Evolutionary conservation across 2,113 vertebrate species (phyloP), one percentile per base, ranked within the genome.

Genomic region (Hemiprocne comata): DNA sequence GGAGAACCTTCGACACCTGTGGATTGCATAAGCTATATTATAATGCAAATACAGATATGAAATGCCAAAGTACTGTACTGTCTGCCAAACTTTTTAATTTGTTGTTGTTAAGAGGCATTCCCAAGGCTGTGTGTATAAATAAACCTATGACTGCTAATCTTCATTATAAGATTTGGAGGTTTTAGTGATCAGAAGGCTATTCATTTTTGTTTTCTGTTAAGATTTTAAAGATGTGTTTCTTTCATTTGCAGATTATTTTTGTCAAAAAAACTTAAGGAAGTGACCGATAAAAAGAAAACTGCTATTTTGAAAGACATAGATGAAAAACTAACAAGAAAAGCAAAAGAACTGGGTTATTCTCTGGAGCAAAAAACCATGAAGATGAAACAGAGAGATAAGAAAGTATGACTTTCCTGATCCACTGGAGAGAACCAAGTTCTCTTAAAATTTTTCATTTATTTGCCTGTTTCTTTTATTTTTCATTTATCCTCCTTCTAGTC

Each of bases 381-480:
- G 94, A 99, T 99, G 98, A 99, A 99, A 95, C 98, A 98, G 96
- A 98, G 99, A 96, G 98, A 99, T 93, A 99, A 98, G 96, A 99
- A 99, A 98, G 99, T 99, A 98, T 57, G 98, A 18, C 46, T 95
- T 92, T 95, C 16, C 71, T 92, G n/a, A 90, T 85, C 57, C 50
- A 61, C 60, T 95, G 85, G 72, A 60, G 61, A 92, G 40, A 62
- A 72, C 29, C 76, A 87, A 96, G 62, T 94, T 87, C 81, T 94
- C 67, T 91, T 95, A 76, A 84, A 84, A 66, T 36, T 73, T 81
- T 88, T 71, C 5, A 46, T 65, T 75, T 74, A n/a, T 21, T 84
- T 82, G 34, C 42, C 31, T 72, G 6, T 44, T 26, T 26, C 40
- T 42, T 23, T 14, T 65, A 26, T 21, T 51, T 28, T 66, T 23